Evolutionary conservation across 2,113 vertebrate species (phyloP).

Genomic region (Oryctolagus cuniculus): DNA sequence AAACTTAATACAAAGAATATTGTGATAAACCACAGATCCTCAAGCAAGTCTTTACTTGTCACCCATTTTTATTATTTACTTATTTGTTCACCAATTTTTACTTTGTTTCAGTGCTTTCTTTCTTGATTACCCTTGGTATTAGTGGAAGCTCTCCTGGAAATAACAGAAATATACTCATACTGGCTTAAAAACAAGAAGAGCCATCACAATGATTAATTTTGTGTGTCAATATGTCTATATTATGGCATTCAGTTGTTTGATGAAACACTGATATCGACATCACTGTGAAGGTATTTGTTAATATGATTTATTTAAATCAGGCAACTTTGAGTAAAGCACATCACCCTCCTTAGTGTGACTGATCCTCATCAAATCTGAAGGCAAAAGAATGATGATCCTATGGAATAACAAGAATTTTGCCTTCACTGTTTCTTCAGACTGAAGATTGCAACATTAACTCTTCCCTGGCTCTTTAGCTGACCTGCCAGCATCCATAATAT

Average conservation of each 20-base stretch:
- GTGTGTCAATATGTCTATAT: neutral
- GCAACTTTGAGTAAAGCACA: neutral
- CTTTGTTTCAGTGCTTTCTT: neutral
- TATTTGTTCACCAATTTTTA: neutral
- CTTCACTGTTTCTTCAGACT: neutral
- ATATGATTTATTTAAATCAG: neutral
- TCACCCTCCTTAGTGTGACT: neutral
- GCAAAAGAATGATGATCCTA: neutral
- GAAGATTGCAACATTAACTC: neutral
- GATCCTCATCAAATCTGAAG: neutral
- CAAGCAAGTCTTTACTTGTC: too few species aligned
- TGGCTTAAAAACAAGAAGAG: neutral
- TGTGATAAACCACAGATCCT: neutral
- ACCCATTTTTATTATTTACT: neutral
- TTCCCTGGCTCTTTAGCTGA: neutral
- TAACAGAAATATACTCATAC: neutral
- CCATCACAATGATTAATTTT: neutral
- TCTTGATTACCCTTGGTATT: neutral
- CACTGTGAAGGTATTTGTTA: neutral
- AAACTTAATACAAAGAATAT: neutral
- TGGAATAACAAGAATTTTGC: neutral
- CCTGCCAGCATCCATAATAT: neutral
- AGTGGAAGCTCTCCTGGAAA: neutral
- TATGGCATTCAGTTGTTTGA: neutral
- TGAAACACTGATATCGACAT: neutral